A percentile compares a stretch with the other conserved stretches of the same genome.
Conservation (phyloP, 2,113 vertebrate species). For the Gopherus flavomarginatus region DNA sequence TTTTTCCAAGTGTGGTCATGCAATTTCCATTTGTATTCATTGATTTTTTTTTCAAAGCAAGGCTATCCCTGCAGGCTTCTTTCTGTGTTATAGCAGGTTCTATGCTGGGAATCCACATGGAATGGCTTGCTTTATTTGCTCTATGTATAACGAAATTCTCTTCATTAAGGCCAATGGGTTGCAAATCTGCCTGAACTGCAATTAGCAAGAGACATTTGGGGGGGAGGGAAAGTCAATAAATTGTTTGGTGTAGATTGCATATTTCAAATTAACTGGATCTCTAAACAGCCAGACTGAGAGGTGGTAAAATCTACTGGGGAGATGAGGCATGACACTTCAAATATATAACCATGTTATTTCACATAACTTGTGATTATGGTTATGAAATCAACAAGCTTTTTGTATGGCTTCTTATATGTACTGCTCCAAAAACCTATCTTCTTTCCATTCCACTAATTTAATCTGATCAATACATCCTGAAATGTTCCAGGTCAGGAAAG, state of each 20-base stretch:
- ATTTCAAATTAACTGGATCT: neutral
- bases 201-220: accelerated
- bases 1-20: neutral
- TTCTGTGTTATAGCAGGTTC: neutral
- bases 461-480: conserved; percentile 16
- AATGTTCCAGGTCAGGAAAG: conserved; percentile 2
- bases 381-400: neutral
- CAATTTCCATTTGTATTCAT: neutral
- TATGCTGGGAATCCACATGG: neutral
- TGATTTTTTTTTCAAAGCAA: neutral
- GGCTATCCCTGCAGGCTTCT: neutral
- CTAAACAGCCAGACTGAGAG: neutral
- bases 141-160: neutral
- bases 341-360: neutral
- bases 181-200: neutral
- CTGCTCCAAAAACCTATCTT: neutral
- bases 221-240: neutral
- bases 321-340: neutral
- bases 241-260: neutral
- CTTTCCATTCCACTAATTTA: conserved; percentile 18
- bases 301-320: neutral
- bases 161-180: neutral
- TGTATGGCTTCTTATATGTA: neutral
- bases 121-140: neutral
- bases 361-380: neutral